A percentile compares a stretch with the other conserved stretches of the same genome.
Conservation (phyloP, 1,140 invertebrate genomes). For the Bilobella aurantiaca region DNA sequence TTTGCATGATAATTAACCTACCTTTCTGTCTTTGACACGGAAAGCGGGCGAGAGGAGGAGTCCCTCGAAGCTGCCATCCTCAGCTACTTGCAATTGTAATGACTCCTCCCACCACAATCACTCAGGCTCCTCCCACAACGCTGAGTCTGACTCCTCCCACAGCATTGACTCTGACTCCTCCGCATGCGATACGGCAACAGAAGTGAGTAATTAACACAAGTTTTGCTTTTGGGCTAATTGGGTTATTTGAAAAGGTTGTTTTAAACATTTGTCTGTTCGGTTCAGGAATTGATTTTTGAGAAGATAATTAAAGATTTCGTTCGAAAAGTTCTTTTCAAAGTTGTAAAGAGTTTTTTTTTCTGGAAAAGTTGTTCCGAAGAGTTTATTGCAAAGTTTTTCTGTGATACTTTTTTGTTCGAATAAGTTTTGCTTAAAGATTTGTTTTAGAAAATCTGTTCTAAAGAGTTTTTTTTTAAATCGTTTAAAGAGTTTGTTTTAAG, state of each 20-base stretch:
- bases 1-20: too few relatives aligned
- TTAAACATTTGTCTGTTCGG: not conserved
- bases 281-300: too few relatives aligned
- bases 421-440: too few relatives aligned
- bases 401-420: too few relatives aligned
- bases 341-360: too few relatives aligned
- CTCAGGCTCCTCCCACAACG: not conserved
- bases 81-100: slow-evolving; percentile 33
- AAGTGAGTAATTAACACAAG: slow-evolving; percentile 34
- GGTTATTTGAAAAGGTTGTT: not conserved
- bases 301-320: too few relatives aligned
- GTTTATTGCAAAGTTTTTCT: too few relatives aligned
- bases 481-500: too few relatives aligned
- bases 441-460: too few relatives aligned
- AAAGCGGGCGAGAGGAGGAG: slow-evolving; percentile 25
- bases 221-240: not conserved
- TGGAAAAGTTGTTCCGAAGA: too few relatives aligned
- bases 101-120: slow-evolving; percentile 12
- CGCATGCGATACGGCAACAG: slow-evolving; percentile 31
- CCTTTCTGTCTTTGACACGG: slow-evolving; percentile 16
- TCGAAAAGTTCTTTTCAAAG: too few relatives aligned
- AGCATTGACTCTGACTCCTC: slow-evolving; percentile 13
- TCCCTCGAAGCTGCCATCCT: slow-evolving; percentile 34
- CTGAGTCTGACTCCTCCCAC: slow-evolving; percentile 4
- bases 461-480: too few relatives aligned